Percentiles rank a stretch among this genome's conserved stretches.
phyloP scores from a whole-genome alignment of 2,113 vertebrate genomes.

The Lathamus discolor region DNA sequence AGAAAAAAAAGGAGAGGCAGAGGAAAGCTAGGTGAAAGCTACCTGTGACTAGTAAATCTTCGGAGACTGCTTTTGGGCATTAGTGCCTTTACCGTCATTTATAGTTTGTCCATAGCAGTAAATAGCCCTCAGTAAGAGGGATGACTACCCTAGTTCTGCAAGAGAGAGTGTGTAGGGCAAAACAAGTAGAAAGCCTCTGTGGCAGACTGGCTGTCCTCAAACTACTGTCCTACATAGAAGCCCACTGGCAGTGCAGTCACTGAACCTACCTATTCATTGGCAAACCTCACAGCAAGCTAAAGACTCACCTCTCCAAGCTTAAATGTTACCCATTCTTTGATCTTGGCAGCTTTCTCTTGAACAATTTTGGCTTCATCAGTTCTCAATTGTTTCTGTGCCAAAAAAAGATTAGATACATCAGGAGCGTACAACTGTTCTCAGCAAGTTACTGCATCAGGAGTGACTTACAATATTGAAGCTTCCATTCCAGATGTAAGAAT shows the following conservation, averaged over 20 bases:
- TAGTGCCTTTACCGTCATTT: neutral
- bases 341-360: constrained; percentile 95
- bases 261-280: neutral
- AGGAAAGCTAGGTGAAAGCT: neutral
- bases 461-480: neutral
- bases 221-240: neutral
- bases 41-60: neutral
- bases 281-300: neutral
- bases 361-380: constrained; percentile 90
- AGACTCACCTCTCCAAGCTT: constrained; percentile 87
- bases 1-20: neutral
- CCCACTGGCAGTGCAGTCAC: neutral
- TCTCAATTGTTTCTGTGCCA: constrained; percentile 84
- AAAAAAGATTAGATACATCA: neutral
- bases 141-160: neutral
- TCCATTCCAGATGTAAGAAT: neutral
- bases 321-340: constrained; percentile 95
- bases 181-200: neutral
- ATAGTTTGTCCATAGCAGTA: neutral
- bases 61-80: neutral
- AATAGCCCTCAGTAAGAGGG: neutral
- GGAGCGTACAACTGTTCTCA: neutral
- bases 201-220: neutral
- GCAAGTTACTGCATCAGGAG: neutral
- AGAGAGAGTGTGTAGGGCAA: neutral